These are phyloP conservation scores for Nomada flava DNA, from an alignment of 2,888 invertebrate species.

Conservation along the genomic window DNA sequence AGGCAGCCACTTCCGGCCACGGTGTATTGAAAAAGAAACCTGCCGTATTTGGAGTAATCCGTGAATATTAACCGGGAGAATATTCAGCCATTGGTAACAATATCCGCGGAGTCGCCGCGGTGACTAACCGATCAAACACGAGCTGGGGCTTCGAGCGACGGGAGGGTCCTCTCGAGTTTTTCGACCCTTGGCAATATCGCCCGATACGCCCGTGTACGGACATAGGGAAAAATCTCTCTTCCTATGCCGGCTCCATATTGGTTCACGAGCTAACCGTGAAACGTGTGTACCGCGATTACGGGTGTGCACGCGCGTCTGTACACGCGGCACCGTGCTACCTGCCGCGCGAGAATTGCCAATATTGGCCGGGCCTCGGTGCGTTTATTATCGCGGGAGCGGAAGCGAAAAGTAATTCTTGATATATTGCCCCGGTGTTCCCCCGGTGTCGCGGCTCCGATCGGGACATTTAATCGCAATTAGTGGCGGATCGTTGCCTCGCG, in stretches of 20 bases:
- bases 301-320: constrained; percentile 8
- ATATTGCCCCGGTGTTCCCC: constrained; percentile 45
- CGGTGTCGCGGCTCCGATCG: constrained; percentile 36
- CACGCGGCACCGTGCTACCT: constrained; percentile 27
- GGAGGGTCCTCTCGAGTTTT: constrained; percentile 74
- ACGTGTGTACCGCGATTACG: constrained; percentile 10
- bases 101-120: constrained; percentile 66
- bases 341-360: constrained; percentile 66
- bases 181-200: constrained; percentile 71
- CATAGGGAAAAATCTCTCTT: constrained; percentile 40
- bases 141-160: constrained; percentile 66
- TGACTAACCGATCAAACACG: constrained; percentile 80
- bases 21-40: constrained; percentile 35
- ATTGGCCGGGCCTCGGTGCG: constrained; percentile 65
- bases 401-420: constrained; percentile 70
- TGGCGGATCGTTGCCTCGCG: constrained; percentile 32
- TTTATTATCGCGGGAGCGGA: constrained; percentile 66
- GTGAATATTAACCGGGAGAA: constrained; percentile 69
- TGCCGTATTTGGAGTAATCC: constrained; percentile 63
- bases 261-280: constrained; percentile 13
- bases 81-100: constrained; percentile 67
- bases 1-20: constrained; percentile 30
- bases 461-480: constrained; percentile 67
- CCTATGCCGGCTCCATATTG: constrained; percentile 36
- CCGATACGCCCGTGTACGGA: constrained; percentile 64